Percentiles rank a stretch among this genome's conserved stretches.
These are phyloP conservation scores for Agrotis exclamationis DNA, from an alignment of 2,888 invertebrate species.

Conservation along the genomic window DNA sequence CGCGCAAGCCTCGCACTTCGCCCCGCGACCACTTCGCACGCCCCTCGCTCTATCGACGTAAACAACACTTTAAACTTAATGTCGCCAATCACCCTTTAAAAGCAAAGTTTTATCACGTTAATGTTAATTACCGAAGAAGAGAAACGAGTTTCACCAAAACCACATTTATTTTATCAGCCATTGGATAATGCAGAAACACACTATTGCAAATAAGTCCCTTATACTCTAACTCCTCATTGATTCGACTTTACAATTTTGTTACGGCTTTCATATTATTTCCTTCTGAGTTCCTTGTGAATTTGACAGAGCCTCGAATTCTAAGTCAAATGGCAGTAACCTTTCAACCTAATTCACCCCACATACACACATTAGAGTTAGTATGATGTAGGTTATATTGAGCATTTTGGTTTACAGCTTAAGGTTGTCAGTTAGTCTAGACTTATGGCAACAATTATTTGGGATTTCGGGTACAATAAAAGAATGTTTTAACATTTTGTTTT, in stretches of 20 bases:
- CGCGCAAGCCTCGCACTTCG: slow-evolving; percentile 72
- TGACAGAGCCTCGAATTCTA: neutral
- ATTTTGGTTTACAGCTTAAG: neutral
- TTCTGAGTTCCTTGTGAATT: neutral
- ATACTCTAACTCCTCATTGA: too few species aligned
- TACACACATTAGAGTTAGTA: neutral
- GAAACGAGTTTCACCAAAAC: neutral
- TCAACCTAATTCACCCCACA: neutral
- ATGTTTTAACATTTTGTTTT: neutral
- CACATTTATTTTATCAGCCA: neutral
- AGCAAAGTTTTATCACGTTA: neutral
- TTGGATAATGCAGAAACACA: neutral
- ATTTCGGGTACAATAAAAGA: neutral
- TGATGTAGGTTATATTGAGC: neutral
- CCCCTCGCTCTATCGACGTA: slow-evolving; percentile 56
- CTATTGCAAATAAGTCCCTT: neutral
- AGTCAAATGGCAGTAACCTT: neutral
- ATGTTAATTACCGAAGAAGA: neutral
- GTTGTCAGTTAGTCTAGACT: neutral
- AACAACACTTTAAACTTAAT: slow-evolving; percentile 57
- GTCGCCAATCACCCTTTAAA: slow-evolving; percentile 25
- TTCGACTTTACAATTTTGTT: too few species aligned
- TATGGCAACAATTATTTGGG: neutral
- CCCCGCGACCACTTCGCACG: slow-evolving; percentile 59
- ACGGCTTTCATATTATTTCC: neutral